Evolutionary conservation across 92 coral and sea anemone genomes (phyloP), one percentile per base, ranked within the genome.

Genomic region (Zoanthus sansibaricus): DNA sequence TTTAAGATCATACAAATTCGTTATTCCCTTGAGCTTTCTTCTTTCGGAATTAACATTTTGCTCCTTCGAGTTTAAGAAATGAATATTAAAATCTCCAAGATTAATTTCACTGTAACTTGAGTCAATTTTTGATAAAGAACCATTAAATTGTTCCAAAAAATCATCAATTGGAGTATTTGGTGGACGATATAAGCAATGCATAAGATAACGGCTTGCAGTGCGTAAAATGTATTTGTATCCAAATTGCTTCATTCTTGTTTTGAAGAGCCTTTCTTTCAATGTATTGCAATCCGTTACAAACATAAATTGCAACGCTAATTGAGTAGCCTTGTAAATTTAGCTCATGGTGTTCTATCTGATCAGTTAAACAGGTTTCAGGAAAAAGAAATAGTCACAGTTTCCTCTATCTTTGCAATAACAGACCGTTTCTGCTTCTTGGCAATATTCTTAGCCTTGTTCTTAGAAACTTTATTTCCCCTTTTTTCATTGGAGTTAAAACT

Each of bases 281-380:
- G 64, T 56, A 56, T 56, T 56, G 15, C 64, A 56, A 12, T 56
- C n/a, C 64, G 13, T 56, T 56, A 56, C 25, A 0, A 78, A 33
- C 37, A 67, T n/a, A 45, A 55, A 75, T 75, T 78, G 67, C 67
- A 16, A 78, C 83, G 46, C 83, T 42, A 48, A 78, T 78, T 71
- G n/a, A 47, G 83, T 78, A 78, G 70, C 83, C 83, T 78, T 66
- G 69, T 69, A 78, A 78, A 44, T 78, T 47, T 4, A 78, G 61
- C 67, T 78, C 69, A 47, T 70, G 1, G 83, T 78, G 71, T 30
- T 78, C 83, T 78, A 78, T 78, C 70, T 55, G 70, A 31, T 78
- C 67, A 78, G 61, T 54, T 78, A 78, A 69, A 14, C 83, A 78
- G 83, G 83, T 78, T 78, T 78, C 83, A 78, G 83, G 16, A 20